Conservation (phyloP, 2,888 invertebrate species). For the Rhyacophila evoluta region DNA sequence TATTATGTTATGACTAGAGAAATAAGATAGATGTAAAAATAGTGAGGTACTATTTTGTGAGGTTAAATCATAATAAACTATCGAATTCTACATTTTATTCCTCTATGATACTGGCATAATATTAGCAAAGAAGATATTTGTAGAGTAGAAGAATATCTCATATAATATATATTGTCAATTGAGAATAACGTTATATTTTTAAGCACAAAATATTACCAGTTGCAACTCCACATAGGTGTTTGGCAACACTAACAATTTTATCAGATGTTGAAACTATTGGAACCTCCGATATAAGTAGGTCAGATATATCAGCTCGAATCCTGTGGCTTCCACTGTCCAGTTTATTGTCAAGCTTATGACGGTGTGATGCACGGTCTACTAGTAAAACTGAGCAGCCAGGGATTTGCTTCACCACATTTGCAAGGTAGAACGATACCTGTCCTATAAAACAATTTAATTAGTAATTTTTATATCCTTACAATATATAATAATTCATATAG, state of each 20-base stretch:
- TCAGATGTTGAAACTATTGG: slow-evolving; percentile 63
- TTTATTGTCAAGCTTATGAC: slow-evolving; percentile 84
- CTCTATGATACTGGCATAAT: too few relatives aligned
- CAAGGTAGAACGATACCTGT: slow-evolving; percentile 83
- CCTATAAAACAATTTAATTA: slow-evolving; percentile 64
- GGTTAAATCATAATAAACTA: too few relatives aligned
- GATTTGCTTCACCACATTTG: slow-evolving; percentile 70
- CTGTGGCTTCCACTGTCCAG: slow-evolving; percentile 65
- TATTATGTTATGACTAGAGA: too few relatives aligned
- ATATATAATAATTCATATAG: too few relatives aligned
- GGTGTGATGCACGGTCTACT: slow-evolving; percentile 83
- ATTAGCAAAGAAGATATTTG: too few relatives aligned
- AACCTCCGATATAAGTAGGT: slow-evolving; percentile 75
- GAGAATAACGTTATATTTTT: too few relatives aligned
- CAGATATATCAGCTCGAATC: slow-evolving; percentile 84
- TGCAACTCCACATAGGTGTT: slow-evolving; percentile 91
- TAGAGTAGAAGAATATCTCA: too few relatives aligned
- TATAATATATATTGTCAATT: too few relatives aligned
- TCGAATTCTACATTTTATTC: too few relatives aligned
- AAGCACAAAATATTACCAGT: slow-evolving; percentile 75
- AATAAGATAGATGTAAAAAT: too few relatives aligned
- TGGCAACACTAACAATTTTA: slow-evolving; percentile 81
- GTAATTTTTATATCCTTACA: too few relatives aligned
- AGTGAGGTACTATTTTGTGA: too few relatives aligned
- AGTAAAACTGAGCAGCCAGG: slow-evolving; percentile 73